Base-by-base conservation (phyloP, 2,113 vertebrate species). In the Phaetusa simplex region DNA sequence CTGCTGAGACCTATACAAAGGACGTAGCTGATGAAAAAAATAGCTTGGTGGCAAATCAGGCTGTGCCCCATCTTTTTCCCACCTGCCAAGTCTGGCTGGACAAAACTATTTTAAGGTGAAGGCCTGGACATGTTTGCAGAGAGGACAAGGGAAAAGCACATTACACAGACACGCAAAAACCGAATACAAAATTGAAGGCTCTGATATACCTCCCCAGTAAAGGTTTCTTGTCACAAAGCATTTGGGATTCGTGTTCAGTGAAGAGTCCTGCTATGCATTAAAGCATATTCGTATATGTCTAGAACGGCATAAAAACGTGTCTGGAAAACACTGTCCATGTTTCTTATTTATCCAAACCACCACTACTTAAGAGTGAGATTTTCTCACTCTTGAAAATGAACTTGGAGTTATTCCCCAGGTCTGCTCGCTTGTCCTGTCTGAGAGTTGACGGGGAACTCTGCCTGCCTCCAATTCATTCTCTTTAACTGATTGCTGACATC, bases 361-460 rank as follows among this genome's bases (percentile, higher is more conserved):
- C 38, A n/a, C 30, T 12, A 23, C 24, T 8, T 23, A 13, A 34
- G 5, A 22, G 62, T 11, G 42, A 62, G 45, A 20, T 81, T 82
- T 76, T 67, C 47, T n/a, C 70, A 47, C 50, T 77, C 23, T 82
- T 21, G 6, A 29, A 59, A 64, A 50, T 49, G 21, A 92, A 26
- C 18, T 55, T 53, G 29, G 32, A 58, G 2, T 34, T 67, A 24
- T 72, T 64, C 64, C n/a, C 15, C 18, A 50, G 29, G 8, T 42
- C 27, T 73, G 24, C 16, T 77, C 62, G 23, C 30, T n/a, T 36
- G 14, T 53, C 26, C 53, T 30, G 32, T 12, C 18, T 40, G 13
- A n/a, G 22, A n/a, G 22, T 17, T 5, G 0, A 3, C 1, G 2
- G 21, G 34, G 9, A 70, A 6, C 27, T 56, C n/a, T 38, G 9